Conservation (phyloP, 2,797 vertebrate species). For the Enteromius unitaeniatus region DNA sequence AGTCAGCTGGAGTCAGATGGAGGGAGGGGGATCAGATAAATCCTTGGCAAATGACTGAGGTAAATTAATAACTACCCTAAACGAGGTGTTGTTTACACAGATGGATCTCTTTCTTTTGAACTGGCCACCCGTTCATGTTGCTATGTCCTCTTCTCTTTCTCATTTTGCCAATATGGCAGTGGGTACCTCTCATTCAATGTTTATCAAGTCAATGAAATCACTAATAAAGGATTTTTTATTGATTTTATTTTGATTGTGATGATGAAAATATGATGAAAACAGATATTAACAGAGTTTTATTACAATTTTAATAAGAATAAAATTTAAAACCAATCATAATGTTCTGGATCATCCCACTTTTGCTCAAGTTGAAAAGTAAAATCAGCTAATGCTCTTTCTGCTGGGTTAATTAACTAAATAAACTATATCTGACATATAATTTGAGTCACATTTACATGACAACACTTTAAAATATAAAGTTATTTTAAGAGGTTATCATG, state of each 20-base stretch:
- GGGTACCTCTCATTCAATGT: constrained; percentile 28
- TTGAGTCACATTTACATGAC: not conserved
- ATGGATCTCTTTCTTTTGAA: constrained; percentile 72
- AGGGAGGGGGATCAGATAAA: constrained; percentile 53
- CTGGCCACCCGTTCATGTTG: constrained; percentile 67
- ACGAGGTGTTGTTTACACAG: constrained; percentile 77
- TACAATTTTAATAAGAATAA: not conserved
- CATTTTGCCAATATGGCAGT: constrained; percentile 69
- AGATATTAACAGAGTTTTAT: not conserved
- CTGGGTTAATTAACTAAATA: not conserved
- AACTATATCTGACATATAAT: not conserved
- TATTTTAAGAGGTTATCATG: not conserved
- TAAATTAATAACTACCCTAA: constrained; percentile 74
- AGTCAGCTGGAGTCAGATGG: constrained; percentile 45
- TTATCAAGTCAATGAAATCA: not conserved
- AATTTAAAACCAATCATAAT: not conserved
- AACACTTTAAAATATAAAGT: not conserved
- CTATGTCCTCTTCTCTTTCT: constrained; percentile 69
- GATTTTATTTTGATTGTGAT: not conserved
- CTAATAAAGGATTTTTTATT: not conserved
- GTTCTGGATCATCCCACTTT: not conserved
- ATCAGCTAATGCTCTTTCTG: not conserved
- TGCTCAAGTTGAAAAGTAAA: not conserved
- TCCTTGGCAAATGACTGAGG: constrained; percentile 57
- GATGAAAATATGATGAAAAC: not conserved